Evolutionary conservation across 2,888 invertebrate species (phyloP).

Genomic region (Carterocephalus palaemon): DNA sequence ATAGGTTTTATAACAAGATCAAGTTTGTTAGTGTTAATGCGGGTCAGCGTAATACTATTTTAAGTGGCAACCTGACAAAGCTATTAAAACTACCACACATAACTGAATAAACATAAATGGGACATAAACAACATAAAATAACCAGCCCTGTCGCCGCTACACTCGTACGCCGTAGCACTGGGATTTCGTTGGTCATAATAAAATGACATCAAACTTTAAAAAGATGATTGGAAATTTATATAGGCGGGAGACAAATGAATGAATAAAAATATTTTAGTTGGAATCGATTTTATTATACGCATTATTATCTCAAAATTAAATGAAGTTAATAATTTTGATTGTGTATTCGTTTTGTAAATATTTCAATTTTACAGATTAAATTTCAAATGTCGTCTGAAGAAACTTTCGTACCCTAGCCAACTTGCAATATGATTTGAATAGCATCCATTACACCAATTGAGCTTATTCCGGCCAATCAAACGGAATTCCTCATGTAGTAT

Average conservation of each 20-base stretch:
- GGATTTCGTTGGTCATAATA: conserved; percentile 12
- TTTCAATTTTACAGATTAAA: background rate
- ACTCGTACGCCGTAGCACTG: conserved; percentile 8
- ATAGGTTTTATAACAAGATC: background rate
- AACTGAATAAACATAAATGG: conserved; percentile 23
- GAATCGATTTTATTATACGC: too few relatives aligned
- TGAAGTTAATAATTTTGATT: background rate
- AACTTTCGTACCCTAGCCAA: too few relatives aligned
- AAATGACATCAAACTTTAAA: conserved; percentile 16
- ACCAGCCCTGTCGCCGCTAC: conserved; percentile 14
- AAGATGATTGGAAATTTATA: conserved; percentile 19
- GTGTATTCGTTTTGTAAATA: background rate
- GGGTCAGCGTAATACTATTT: conserved; percentile 5
- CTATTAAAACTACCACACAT: conserved; percentile 13
- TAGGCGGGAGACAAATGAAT: conserved; percentile 10
- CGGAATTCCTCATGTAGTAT: conserved; percentile 49
- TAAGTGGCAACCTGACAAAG: background rate
- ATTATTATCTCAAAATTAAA: too few relatives aligned
- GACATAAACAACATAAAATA: conserved; percentile 24
- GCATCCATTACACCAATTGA: conserved; percentile 53
- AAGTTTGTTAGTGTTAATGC: conserved; percentile 12
- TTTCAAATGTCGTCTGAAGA: too few relatives aligned
- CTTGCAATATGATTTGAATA: conserved; percentile 39
- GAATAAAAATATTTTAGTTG: conserved; percentile 10
- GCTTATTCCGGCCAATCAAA: conserved; percentile 59